Evolutionary conservation across 2,888 invertebrate genomes (phyloP).

Genomic region (Drosophila tripunctata): DNA sequence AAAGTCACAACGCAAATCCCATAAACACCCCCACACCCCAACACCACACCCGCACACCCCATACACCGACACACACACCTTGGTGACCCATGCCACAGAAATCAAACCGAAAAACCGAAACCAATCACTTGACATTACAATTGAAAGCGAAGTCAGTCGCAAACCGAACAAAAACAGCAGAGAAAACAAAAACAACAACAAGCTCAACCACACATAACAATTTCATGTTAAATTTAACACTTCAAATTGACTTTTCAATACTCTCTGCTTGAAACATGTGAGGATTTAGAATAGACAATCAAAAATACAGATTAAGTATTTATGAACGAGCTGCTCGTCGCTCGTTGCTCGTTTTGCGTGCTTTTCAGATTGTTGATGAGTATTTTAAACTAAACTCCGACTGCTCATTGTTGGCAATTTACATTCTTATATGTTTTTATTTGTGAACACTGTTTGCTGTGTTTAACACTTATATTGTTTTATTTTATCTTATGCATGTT

Average conservation of each 20-base stretch:
- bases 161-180: conserved; percentile 12
- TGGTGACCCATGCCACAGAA: conserved; percentile 4
- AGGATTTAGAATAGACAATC: not conserved
- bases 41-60: conserved; percentile 1
- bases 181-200: too few relatives aligned
- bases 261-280: conserved; percentile 15
- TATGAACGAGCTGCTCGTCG: too few relatives aligned
- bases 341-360: too few relatives aligned
- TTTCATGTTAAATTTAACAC: conserved; percentile 24
- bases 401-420: too few relatives aligned
- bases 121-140: conserved; percentile 74
- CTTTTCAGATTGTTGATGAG: too few relatives aligned
- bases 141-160: conserved; percentile 51
- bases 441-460: not conserved
- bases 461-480: not conserved
- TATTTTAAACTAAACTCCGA: too few relatives aligned
- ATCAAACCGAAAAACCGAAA: conserved; percentile 38
- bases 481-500: not conserved
- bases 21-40: not conserved
- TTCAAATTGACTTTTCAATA: conserved; percentile 15
- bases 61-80: not conserved
- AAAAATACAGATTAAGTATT: too few relatives aligned
- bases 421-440: too few relatives aligned
- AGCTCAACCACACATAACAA: conserved; percentile 13
- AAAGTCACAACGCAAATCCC: conserved; percentile 45